A percentile compares a stretch with the other conserved stretches of the same genome.
These are phyloP conservation scores for Drosophila pachea DNA, from an alignment of 1,140 invertebrate species.

Conservation along the genomic window DNA sequence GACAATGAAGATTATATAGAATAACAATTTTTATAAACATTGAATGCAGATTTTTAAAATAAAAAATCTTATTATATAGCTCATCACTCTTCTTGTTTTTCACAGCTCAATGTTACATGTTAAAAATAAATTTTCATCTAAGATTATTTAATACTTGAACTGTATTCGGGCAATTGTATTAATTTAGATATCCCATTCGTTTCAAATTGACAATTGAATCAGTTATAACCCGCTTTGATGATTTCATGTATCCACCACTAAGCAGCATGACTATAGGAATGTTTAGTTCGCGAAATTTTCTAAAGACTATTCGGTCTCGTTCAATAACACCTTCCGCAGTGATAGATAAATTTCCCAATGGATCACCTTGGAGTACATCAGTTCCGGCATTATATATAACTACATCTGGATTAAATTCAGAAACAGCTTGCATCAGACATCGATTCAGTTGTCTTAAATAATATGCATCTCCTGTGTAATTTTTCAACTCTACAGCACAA, in stretches of 20 bases:
- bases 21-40: no score
- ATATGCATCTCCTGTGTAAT: conserved; percentile 84
- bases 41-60: no score
- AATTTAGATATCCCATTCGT: conserved; percentile 48
- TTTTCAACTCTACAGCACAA: conserved; percentile 85
- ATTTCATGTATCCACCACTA: conserved; percentile 90
- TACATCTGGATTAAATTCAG: conserved; percentile 88
- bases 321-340: conserved; percentile 87
- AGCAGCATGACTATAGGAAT: conserved; percentile 93
- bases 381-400: conserved; percentile 94
- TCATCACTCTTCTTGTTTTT: neutral
- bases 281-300: conserved; percentile 81
- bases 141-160: no score
- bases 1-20: no score
- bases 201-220: conserved; percentile 89
- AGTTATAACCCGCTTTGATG: conserved; percentile 88
- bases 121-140: no score
- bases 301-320: conserved; percentile 91
- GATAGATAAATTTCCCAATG: conserved; percentile 85
- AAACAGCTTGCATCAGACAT: conserved; percentile 83
- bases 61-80: no score
- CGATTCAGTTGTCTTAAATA: conserved; percentile 85
- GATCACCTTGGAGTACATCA: conserved; percentile 89
- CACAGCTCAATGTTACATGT: neutral
- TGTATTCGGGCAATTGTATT: no score